Percentiles rank a stretch among this genome's conserved stretches.
Evolutionary conservation across 1,140 invertebrate genomes (phyloP).

Genomic region (Drosophila sucinea): DNA sequence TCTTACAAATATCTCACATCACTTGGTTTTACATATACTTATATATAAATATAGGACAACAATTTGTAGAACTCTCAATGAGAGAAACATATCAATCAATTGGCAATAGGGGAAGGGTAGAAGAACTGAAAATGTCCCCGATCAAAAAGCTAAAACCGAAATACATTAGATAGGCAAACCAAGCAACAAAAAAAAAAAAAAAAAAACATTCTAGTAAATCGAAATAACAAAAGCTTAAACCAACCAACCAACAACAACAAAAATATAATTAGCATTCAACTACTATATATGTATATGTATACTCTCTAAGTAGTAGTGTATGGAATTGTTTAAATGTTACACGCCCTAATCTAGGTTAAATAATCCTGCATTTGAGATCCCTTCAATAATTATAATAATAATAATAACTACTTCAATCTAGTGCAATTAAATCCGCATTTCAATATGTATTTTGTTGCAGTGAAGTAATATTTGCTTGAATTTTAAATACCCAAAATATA

Average conservation of each 20-base stretch:
- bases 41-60: constrained; percentile 68
- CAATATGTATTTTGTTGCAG: constrained; percentile 76
- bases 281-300: constrained; percentile 63
- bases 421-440: constrained; percentile 73
- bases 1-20: constrained; percentile 34
- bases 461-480: constrained; percentile 66
- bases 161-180: constrained; percentile 21
- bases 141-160: constrained; percentile 18
- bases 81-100: not conserved
- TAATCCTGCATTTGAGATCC: constrained; percentile 71
- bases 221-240: constrained; percentile 23
- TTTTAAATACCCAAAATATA: constrained; percentile 38
- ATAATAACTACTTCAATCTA: constrained; percentile 61
- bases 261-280: constrained; percentile 55
- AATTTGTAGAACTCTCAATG: constrained; percentile 46
- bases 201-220: constrained; percentile 9
- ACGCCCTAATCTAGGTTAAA: constrained; percentile 60
- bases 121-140: constrained; percentile 13
- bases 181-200: constrained; percentile 15
- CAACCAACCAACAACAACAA: not conserved
- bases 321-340: constrained; percentile 76
- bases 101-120: no score
- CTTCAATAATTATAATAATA: constrained; percentile 13
- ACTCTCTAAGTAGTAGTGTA: constrained; percentile 64
- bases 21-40: constrained; percentile 34